phyloP scores from a whole-genome alignment of 2,797 vertebrate genomes.

The Philypnodon macrostomus region DNA sequence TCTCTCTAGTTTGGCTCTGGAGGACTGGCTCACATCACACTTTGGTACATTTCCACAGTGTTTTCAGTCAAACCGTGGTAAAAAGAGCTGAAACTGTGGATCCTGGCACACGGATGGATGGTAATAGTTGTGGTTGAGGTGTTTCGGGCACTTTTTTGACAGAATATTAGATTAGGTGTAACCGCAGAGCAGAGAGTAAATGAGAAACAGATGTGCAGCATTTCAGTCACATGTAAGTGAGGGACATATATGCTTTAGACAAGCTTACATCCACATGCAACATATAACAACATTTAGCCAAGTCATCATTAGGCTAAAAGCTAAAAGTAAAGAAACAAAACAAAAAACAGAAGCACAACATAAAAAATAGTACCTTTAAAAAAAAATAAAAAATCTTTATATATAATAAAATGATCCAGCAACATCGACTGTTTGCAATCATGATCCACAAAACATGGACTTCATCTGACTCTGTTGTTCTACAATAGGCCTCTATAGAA shows the following conservation, averaged over 20 bases:
- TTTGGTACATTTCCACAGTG: constrained; percentile 32
- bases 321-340: too few relatives aligned
- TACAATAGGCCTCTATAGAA: too few relatives aligned
- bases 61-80: constrained; percentile 8
- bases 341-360: too few relatives aligned
- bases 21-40: constrained; percentile 14
- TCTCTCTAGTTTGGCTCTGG: constrained; percentile 31
- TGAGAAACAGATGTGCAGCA: constrained; percentile 72
- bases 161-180: constrained; percentile 36
- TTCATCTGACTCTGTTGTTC: too few relatives aligned
- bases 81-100: constrained; percentile 10
- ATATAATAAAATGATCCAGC: too few relatives aligned
- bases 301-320: too few relatives aligned
- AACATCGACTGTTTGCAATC: too few relatives aligned
- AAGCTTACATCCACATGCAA: too few relatives aligned
- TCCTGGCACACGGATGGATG: neutral
- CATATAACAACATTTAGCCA: too few relatives aligned
- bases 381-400: too few relatives aligned
- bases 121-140: neutral
- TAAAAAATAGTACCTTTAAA: too few relatives aligned
- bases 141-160: constrained; percentile 27
- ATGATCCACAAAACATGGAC: too few relatives aligned
- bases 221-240: constrained; percentile 6
- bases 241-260: constrained; percentile 13
- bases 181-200: constrained; percentile 54